Evolutionary conservation across 2,797 vertebrate species (phyloP), one percentile per base, ranked within the genome.

Genomic region (Eutrigla gurnardus): DNA sequence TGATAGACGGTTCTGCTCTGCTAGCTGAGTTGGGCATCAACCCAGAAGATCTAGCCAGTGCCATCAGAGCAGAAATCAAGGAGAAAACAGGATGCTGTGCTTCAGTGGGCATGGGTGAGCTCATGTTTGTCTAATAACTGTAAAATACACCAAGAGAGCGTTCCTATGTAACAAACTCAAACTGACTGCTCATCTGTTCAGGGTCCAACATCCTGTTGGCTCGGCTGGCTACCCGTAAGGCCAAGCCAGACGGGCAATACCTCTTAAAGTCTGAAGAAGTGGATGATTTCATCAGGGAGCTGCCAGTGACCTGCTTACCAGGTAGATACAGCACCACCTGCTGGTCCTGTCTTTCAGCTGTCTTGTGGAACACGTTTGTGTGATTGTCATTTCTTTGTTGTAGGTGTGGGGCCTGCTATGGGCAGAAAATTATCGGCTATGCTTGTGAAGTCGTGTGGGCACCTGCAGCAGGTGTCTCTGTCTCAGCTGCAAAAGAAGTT

Each of bases 141-240:
- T 49, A 67, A 54, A 77, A 68, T 71, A 58, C 17, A 84, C 66
- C 4, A 77, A 74, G 11, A 36, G 6, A 0, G 6, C 7, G 9
- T 65, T 71, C 3, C 18, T 60, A 3, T 8, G 42, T 77, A 32
- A 43, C 33, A 25, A 43, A 62, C 33, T 72, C 35, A 33, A 42
- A 79, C 18, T 69, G 43, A 50, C 49, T 84, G 49, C 55, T 55
- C 59, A n/a, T 86, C 49, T 77, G 33, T 60, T 73, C 88, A 99
- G 98, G 96, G 84, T 98, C 98, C 81, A 99, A 99, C 93, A 99
- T 99, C 91, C 96, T 99, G 75, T 88, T 99, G 93, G 98, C 98
- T 86, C 96, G 97, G 88, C 95, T 99, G 94, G 97, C 98, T 53
- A 99, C 97, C 36, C 96, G 97, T 32, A 96, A 95, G 91, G 98